Base-by-base conservation (phyloP, 1,140 invertebrate species). In the Zaprionus nigranus region DNA sequence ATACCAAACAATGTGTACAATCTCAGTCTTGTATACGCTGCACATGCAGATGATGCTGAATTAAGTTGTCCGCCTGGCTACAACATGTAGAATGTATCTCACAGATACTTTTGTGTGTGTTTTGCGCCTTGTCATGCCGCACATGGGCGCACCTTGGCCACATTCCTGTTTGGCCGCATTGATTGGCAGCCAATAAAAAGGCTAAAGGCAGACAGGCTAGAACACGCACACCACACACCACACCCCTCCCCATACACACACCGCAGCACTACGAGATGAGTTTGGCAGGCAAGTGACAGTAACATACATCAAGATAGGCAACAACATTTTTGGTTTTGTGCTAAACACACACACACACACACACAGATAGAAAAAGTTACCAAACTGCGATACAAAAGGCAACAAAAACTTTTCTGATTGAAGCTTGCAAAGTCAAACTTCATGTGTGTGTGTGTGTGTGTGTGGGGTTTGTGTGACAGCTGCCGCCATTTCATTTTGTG, bases 401-500 rank as follows among this genome's bases (percentile, higher is more conserved):
- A 73, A 73, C 79, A 75, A 75, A 75, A 87, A 87, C 74, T 87
- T 87, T 86, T 81, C 73, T 88, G 84, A 87, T 87, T 87, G 84
- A 86, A 80, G 83, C 83, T 49, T 28, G 49, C 70, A 82, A 68
- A 81, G 72, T 77, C 79, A 81, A 81, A 81, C 73, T 81, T 81
- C 79, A 46, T 51, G 15, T 71, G 20, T 20, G 11, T 46, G 54
- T 56, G 43, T 30, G 46, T 30, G n/a, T 54, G 46, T 70, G 24
- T 60, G 53, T 49, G 54, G 60, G 59, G 72, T 63, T 86, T 62
- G 65, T 72, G 69, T 67, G 84, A 88, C 84, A 88, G 85, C 81
- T 88, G 84, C 75, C 81, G 78, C 84, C 84, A 88, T 90, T 90
- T 90, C 79, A 84, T 84, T 87, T 83, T 78, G 69, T 75, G 79